Percentiles rank a stretch among this genome's conserved stretches.
phyloP scores from a whole-genome alignment of 2,797 vertebrate genomes.

The Lemur catta region DNA sequence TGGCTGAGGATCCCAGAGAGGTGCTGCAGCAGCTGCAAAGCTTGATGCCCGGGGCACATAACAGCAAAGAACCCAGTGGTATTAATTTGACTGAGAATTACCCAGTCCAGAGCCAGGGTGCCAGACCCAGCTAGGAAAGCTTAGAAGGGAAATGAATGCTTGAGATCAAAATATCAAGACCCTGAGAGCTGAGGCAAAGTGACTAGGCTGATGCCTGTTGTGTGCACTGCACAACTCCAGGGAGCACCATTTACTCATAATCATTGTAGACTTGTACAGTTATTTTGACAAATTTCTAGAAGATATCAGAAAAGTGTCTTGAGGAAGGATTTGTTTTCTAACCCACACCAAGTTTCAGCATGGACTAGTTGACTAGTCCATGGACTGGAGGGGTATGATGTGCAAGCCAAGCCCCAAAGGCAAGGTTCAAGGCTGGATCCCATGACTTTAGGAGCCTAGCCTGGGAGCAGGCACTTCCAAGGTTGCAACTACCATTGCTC shows the following conservation, averaged over 20 bases:
- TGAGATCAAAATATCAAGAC: background rate
- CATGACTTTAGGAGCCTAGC: background rate
- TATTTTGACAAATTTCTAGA: background rate
- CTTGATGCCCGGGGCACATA: no score
- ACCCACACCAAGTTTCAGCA: background rate
- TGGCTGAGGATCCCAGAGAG: background rate
- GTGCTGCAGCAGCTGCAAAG: background rate
- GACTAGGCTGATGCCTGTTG: no score
- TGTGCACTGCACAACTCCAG: background rate
- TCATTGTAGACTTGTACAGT: background rate
- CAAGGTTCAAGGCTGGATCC: background rate
- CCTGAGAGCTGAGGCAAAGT: background rate
- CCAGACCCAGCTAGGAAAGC: background rate
- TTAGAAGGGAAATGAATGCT: background rate
- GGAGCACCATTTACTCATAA: background rate
- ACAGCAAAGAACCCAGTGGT: fast-evolving
- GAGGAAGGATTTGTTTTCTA: background rate
- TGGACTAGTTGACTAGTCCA: background rate
- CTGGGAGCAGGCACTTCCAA: background rate
- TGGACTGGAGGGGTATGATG: background rate
- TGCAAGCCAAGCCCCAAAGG: background rate
- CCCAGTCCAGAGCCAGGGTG: background rate
- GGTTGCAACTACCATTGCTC: no score
- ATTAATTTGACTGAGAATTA: background rate
- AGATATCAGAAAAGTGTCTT: background rate